Base-by-base conservation (phyloP, 1,140 invertebrate species). In the Oreohelix idahoensis region DNA sequence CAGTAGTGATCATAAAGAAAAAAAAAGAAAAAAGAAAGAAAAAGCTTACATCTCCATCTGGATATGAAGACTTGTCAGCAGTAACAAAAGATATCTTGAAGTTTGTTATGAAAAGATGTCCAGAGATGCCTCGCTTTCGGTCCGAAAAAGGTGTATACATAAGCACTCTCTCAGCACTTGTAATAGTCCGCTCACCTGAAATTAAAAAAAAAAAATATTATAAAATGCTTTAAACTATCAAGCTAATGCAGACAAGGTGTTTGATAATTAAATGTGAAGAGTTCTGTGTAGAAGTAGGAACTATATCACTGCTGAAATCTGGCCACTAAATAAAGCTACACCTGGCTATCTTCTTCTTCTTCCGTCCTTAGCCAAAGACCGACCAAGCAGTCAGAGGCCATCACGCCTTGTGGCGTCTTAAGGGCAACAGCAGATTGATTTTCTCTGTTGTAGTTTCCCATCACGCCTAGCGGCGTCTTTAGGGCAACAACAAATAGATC, bases 21-120 rank as follows among this genome's bases (percentile, higher is more conserved):
- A 15, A 45, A 45, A 45, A 45, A 45, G 15, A 23, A 15, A 10
- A 58, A 5, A 23, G 23, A 2, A 58, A 8, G 10, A 36, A 20
- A 79, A 51, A 26, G 17, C 80, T 75, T 71, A 86, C 85, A 81
- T 84, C 78, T 66, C 83, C 49, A 74, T 84, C 74, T 17, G 88
- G 87, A 85, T 90, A 90, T 17, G 89, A 88, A 36, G 90, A 90
- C 73, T 92, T 91, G 85, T 96, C 95, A 20, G 95, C 93, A 0
- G 96, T 96, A 49, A 96, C 94, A 93, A 97, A 98, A 38, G 95
- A 95, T 8, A 98, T 92, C 93, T 96, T 96, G 91, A 97, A 97
- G 93, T 97, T 97, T 69, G 96, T 97, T 53, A 97, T 94, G 90
- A 95, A 96, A 78, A 98, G 93, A 39, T 95, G 94, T 0, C 97